Base-by-base conservation (phyloP, 2,888 invertebrate genomes). In the Nebria salina region DNA sequence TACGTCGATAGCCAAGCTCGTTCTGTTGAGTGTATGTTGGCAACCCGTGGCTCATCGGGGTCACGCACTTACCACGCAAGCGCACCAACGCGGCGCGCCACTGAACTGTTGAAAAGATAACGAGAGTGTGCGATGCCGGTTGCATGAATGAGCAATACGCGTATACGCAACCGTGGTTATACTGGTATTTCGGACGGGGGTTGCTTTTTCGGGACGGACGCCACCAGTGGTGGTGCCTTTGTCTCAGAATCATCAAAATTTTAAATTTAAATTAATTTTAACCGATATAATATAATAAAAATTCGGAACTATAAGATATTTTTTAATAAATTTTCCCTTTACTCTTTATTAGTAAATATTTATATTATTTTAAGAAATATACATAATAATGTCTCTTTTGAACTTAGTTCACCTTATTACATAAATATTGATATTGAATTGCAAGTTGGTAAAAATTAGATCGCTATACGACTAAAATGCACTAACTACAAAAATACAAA, bases 51-150 rank as follows among this genome's bases (percentile, higher is more conserved):
- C 6, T 34, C 70, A 70, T 13, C 70, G 34, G 20, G 70, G 70
- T 5, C 11, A 70, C 11, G 70, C 20, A 20, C 25, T 3, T 7
- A 11, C 25, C 2, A 9, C 70, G 70, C n/a, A 25, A 26, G 70
- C 70, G 70, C 70, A 70, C 13, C 70, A 13, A 66, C 66, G 34
- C 8, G 11, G 13, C n/a, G 11, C 70, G 26, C 2, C 15, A 34
- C 7, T 26, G 70, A 70, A 34, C 70, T 70, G 70, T 70, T 70
- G 70, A 70, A 70, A 70, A 25, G 70, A 70, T 70, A 70, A 70
- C 25, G 70, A 70, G 70, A 70, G 70, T 54, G 54, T 54, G 54
- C 70, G 34, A 25, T 70, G 70, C 70, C 70, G 25, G 26, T 34
- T 70, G 70, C 70, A 70, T 70, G 70, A 70, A 70, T 70, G 70